Evolutionary conservation across 2,113 vertebrate species (phyloP), one percentile per base, ranked within the genome.

Genomic region (Sialia sialis): DNA sequence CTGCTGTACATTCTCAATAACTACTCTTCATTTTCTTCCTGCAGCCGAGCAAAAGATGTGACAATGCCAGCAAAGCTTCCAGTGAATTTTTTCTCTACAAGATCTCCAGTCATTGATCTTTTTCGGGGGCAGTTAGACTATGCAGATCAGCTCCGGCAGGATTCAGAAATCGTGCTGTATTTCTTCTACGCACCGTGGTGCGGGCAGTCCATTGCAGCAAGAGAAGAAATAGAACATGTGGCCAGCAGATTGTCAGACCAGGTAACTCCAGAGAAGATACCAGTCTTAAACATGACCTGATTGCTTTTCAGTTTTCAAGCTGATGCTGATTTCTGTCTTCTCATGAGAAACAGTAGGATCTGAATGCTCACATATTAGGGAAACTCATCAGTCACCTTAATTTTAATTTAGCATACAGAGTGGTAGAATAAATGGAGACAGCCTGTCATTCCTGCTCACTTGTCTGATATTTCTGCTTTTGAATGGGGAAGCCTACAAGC

Each of bases 101-200:
- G 97, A 6, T 99, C 98, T 58, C 98, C 98, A 1, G 98, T 99
- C 29, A 97, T 99, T 84, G 99, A 99, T 97, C 98, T 99, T 25
- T 99, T 98, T 87, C 97, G 99, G 93, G 99, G 99, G 25, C 99
- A 99, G 69, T 76, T 99, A 36, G 99, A 99, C 82, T 98, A 98
- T 83, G 98, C 98, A 8, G 98, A 99, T 63, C 95, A 97, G n/a
- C 95, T 99, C 44, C 98, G 98, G 18, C 98, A 94, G 49, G 95
- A 98, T 32, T 98, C 99, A 0, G 99, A 99, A 63, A 97, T 99
- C 30, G 98, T 97, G 6, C 92, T 99, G 17, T 92, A 99, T 59
- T 99, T 99, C 94, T 99, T 99, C 96, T 99, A 99, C 2, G 99
- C 99, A 0, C 99, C 99, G 0, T 99, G 99, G 99, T 99, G 99